A percentile compares a stretch with the other conserved stretches of the same genome.
Evolutionary conservation across 2,797 vertebrate genomes (phyloP).

Genomic region (Hephaestus fuliginosus): DNA sequence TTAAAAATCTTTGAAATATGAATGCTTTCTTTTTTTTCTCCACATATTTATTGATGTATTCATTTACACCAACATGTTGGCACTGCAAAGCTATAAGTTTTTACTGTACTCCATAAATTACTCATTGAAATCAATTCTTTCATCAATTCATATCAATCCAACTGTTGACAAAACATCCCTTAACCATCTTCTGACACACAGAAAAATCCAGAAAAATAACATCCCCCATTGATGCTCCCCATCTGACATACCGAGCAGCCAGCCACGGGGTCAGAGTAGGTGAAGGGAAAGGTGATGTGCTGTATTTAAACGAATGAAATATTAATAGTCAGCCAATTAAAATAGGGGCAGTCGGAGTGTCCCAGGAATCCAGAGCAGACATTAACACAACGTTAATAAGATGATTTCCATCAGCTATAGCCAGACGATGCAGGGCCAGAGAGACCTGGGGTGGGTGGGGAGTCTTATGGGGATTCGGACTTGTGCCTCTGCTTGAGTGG

Average conservation of each 20-base stretch:
- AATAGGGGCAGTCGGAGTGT: slow-evolving; percentile 65
- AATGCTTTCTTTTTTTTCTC: background rate
- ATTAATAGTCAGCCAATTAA: slow-evolving; percentile 84
- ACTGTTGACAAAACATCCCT: background rate
- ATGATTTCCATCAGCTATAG: slow-evolving; percentile 67
- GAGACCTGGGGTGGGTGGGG: slow-evolving; percentile 12
- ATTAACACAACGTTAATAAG: slow-evolving; percentile 76
- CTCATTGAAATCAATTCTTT: background rate
- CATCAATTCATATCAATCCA: background rate
- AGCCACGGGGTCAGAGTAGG: slow-evolving; percentile 55
- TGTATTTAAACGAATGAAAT: slow-evolving; percentile 83
- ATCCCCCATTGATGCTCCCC: slow-evolving; percentile 34
- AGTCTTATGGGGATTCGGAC: slow-evolving; percentile 19
- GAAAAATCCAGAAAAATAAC: slow-evolving; percentile 23
- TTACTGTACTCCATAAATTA: background rate
- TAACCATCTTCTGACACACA: slow-evolving; percentile 4
- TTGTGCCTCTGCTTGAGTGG: slow-evolving; percentile 6
- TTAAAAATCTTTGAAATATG: background rate
- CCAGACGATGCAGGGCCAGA: slow-evolving; percentile 48
- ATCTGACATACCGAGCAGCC: slow-evolving; percentile 28
- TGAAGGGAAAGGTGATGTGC: slow-evolving; percentile 71
- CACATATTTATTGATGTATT: slow-evolving; percentile 6
- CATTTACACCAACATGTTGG: background rate
- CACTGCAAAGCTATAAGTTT: background rate
- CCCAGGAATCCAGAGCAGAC: slow-evolving; percentile 73